phyloP scores from a whole-genome alignment of 2,888 invertebrate genomes.

The Cyaniris semiargus region DNA sequence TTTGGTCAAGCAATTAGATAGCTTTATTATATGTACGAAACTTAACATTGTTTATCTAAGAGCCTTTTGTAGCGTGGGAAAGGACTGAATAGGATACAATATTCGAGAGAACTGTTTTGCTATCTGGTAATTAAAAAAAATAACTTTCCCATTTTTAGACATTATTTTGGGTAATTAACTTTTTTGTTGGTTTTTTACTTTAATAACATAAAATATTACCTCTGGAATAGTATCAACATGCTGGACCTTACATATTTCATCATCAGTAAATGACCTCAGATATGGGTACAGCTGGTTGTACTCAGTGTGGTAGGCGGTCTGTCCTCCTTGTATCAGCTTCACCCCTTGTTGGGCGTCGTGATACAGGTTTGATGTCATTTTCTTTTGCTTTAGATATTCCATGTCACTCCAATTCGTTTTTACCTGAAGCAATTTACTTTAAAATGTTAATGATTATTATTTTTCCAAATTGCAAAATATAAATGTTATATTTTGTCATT shows the following conservation, averaged over 20 bases:
- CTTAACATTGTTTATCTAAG: background rate
- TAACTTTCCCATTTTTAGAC: too few relatives aligned
- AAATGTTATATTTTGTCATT: too few relatives aligned
- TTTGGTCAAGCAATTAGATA: background rate
- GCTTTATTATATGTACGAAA: background rate
- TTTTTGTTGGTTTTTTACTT: background rate
- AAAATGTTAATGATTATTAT: too few relatives aligned
- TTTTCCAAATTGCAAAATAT: too few relatives aligned
- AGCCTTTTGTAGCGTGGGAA: too few relatives aligned
- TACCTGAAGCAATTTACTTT: slow-evolving; percentile 47
- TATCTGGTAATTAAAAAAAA: too few relatives aligned
- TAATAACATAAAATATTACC: slow-evolving; percentile 46
- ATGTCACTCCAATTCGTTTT: slow-evolving; percentile 60
- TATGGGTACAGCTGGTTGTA: slow-evolving; percentile 64
- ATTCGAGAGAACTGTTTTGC: too few relatives aligned
- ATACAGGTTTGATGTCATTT: slow-evolving; percentile 59
- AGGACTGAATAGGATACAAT: too few relatives aligned
- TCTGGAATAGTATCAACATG: slow-evolving; percentile 64
- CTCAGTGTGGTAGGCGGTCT: slow-evolving; percentile 64
- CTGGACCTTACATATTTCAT: slow-evolving; percentile 63
- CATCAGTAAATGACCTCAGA: slow-evolving; percentile 58
- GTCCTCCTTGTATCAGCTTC: slow-evolving; percentile 54
- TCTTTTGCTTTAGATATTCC: slow-evolving; percentile 66
- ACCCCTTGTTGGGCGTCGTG: slow-evolving; percentile 56
- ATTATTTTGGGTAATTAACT: too few relatives aligned